These are phyloP conservation scores for Caenorhabditis parvicauda DNA, from an alignment of 2,888 invertebrate genomes.

Conservation along the genomic window DNA sequence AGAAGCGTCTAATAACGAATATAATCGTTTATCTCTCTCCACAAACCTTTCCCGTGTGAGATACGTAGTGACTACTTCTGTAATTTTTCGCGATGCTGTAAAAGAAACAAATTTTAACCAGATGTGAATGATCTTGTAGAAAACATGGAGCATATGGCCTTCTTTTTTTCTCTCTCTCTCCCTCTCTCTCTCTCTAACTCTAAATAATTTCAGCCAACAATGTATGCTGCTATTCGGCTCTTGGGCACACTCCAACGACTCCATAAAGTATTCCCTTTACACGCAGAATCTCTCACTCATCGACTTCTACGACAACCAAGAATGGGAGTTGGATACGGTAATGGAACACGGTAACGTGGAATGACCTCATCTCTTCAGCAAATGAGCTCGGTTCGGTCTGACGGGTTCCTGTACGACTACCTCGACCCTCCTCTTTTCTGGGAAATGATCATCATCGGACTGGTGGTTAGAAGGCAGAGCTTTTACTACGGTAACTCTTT, in stretches of 20 bases:
- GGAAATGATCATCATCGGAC: conserved; percentile 60
- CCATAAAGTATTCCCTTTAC: conserved; percentile 58
- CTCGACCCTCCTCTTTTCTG: conserved; percentile 60
- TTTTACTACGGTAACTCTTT: conserved; percentile 59
- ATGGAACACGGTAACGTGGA: too few species aligned
- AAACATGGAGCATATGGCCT: too few species aligned
- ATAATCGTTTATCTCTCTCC: too few species aligned
- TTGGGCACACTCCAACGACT: conserved; percentile 63
- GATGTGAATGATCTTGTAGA: too few species aligned
- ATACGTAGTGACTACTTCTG: too few species aligned
- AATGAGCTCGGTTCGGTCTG: conserved; percentile 51
- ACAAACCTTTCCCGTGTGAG: too few species aligned
- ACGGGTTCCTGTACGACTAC: conserved; percentile 59
- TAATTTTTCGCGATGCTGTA: too few species aligned
- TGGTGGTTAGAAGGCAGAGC: conserved; percentile 56
- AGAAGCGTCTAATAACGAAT: too few species aligned
- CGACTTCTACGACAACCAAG: conserved; percentile 62
- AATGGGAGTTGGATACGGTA: conserved; percentile 59
- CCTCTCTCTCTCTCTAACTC: neutral
- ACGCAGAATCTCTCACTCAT: conserved; percentile 53
- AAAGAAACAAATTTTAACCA: too few species aligned
- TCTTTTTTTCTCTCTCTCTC: conserved; percentile 1
- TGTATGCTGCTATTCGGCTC: conserved; percentile 59
- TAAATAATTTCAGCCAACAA: conserved; percentile 43
- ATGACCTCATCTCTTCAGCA: conserved; percentile 21